Evolutionary conservation across 2,113 vertebrate genomes (phyloP).

Genomic region (Mobula hypostoma): DNA sequence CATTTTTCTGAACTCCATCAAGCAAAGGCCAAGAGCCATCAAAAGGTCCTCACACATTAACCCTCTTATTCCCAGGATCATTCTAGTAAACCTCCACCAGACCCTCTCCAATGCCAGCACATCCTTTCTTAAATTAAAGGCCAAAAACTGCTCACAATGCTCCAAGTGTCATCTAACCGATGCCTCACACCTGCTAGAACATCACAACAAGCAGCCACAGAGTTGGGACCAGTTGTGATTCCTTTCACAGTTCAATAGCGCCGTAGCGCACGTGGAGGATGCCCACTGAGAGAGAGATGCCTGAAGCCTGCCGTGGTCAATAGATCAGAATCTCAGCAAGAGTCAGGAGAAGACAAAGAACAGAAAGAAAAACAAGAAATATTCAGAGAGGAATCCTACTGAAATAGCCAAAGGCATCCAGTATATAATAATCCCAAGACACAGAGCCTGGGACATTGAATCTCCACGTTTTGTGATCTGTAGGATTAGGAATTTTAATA

Average conservation of each 20-base stretch:
- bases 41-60: too few relatives aligned
- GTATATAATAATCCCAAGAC: background rate
- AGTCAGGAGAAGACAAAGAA: background rate
- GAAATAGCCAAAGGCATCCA: background rate
- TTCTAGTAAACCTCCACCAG: too few relatives aligned
- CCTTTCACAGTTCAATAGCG: background rate
- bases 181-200: background rate
- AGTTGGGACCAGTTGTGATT: background rate
- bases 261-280: background rate
- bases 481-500: constrained; percentile 34
- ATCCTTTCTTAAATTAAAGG: too few relatives aligned
- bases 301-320: background rate
- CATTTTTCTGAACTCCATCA: too few relatives aligned
- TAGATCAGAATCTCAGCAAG: background rate
- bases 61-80: too few relatives aligned
- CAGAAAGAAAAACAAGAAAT: background rate
- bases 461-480: constrained; percentile 18
- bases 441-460: background rate
- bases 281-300: background rate
- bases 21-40: too few relatives aligned
- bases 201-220: background rate
- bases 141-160: too few relatives aligned
- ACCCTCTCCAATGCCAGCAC: too few relatives aligned
- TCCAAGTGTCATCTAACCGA: too few relatives aligned
- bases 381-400: background rate